Evolutionary conservation across 2,113 vertebrate species (phyloP).

Genomic region (Axis porcinus): DNA sequence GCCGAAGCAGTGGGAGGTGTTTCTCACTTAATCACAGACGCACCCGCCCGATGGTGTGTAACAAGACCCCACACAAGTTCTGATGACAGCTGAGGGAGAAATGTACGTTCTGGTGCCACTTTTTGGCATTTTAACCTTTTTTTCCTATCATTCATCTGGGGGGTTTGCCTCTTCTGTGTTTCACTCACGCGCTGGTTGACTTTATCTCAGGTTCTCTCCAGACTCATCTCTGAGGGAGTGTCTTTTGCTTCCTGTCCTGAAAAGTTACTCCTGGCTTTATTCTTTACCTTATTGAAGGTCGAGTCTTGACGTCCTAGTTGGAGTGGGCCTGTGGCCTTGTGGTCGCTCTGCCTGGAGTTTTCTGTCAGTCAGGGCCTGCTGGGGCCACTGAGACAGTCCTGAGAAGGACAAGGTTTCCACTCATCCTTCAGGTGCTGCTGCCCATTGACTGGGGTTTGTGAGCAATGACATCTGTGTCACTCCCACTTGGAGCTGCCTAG

Average conservation of each 20-base stretch:
- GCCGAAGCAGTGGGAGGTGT: not conserved
- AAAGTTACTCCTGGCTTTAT: not conserved
- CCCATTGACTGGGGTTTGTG: not conserved
- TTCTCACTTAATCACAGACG: not conserved
- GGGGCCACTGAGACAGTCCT: not conserved
- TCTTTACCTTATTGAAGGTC: not conserved
- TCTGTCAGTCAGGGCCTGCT: not conserved
- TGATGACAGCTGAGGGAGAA: not conserved
- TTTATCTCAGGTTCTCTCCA: not conserved
- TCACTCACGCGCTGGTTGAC: not conserved
- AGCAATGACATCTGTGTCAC: not conserved
- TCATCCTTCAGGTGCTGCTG: not conserved
- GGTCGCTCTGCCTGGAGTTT: not conserved
- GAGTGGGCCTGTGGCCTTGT: too few species aligned
- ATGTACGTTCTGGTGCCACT: not conserved
- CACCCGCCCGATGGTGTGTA: rapidly evolving
- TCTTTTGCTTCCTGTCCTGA: not conserved
- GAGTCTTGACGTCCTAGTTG: not conserved
- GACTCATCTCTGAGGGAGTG: not conserved
- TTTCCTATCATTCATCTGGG: not conserved
- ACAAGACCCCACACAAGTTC: not conserved
- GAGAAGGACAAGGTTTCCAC: not conserved
- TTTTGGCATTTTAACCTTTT: not conserved
- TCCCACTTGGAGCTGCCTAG: not conserved
- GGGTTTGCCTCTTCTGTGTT: not conserved